Evolutionary conservation across 1,140 invertebrate species (phyloP).

Genomic region (Cydia strobilella): DNA sequence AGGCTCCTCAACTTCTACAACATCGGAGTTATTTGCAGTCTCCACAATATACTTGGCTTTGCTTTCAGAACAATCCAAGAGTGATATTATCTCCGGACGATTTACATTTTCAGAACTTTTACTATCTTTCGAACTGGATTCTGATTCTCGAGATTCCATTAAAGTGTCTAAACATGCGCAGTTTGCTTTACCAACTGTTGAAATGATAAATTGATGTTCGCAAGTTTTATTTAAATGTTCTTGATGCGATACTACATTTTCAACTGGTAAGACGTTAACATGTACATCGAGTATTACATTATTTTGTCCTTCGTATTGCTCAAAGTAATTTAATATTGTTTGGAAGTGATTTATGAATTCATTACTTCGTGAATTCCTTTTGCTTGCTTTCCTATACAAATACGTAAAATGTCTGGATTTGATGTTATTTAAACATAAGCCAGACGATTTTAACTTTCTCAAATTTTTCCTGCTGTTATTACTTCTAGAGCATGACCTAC

Average conservation of each 20-base stretch:
- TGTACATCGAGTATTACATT: conserved; percentile 59
- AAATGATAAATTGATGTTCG: not conserved
- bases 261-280: conserved; percentile 49
- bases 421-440: conserved; percentile 25
- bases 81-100: conserved; percentile 52
- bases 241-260: conserved; percentile 32
- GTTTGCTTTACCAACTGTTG: not conserved
- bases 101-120: conserved; percentile 26
- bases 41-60: conserved; percentile 52
- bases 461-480: conserved; percentile 8
- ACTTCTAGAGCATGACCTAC: not conserved
- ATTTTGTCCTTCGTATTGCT: conserved; percentile 41
- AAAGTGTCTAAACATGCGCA: not conserved
- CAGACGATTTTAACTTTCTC: not conserved
- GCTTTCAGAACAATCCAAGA: conserved; percentile 57
- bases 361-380: conserved; percentile 34
- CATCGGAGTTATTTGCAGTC: conserved; percentile 38
- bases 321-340: conserved; percentile 56
- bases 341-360: conserved; percentile 49
- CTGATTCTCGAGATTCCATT: conserved; percentile 21
- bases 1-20: not conserved
- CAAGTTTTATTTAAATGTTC: conserved; percentile 31
- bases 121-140: conserved; percentile 31
- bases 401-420: conserved; percentile 47
- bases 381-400: conserved; percentile 43